These are phyloP conservation scores for Agelaius phoeniceus DNA, from an alignment of 2,113 vertebrate genomes.

Conservation along the genomic window DNA sequence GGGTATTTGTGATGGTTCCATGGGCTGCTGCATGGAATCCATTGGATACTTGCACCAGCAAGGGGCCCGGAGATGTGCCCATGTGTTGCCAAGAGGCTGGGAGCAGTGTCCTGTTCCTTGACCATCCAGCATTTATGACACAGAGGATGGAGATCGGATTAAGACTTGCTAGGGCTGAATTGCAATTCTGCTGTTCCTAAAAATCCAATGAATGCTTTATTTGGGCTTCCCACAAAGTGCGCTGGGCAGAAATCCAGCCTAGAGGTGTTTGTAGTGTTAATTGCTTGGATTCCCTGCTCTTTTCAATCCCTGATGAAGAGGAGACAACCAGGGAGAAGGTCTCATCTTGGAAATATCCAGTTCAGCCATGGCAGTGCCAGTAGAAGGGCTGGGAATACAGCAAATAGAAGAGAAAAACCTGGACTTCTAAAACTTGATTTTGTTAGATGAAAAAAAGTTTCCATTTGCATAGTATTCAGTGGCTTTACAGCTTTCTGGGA, in stretches of 20 bases:
- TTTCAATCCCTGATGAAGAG: not conserved
- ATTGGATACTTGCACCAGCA: not conserved
- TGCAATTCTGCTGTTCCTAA: not conserved
- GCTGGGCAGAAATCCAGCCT: not conserved
- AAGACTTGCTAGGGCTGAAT: accelerated
- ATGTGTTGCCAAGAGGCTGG: not conserved
- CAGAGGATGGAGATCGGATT: not conserved
- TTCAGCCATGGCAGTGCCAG: not conserved
- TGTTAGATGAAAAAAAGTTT: not conserved
- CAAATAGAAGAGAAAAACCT: not conserved
- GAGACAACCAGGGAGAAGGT: not conserved
- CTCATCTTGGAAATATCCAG: not conserved
- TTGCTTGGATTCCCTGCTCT: not conserved
- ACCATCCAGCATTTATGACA: not conserved
- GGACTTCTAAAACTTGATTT: not conserved
- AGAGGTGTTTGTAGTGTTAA: not conserved
- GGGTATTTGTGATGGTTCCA: not conserved
- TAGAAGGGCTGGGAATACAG: not conserved
- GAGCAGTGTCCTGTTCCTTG: not conserved
- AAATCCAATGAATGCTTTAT: not conserved
- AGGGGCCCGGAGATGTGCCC: not conserved
- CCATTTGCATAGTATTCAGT: not conserved
- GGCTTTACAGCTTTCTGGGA: not conserved
- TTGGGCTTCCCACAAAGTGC: not conserved
- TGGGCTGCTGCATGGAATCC: not conserved